Conservation (phyloP, 2,888 invertebrate species). For the Drosophila histrio region DNA sequence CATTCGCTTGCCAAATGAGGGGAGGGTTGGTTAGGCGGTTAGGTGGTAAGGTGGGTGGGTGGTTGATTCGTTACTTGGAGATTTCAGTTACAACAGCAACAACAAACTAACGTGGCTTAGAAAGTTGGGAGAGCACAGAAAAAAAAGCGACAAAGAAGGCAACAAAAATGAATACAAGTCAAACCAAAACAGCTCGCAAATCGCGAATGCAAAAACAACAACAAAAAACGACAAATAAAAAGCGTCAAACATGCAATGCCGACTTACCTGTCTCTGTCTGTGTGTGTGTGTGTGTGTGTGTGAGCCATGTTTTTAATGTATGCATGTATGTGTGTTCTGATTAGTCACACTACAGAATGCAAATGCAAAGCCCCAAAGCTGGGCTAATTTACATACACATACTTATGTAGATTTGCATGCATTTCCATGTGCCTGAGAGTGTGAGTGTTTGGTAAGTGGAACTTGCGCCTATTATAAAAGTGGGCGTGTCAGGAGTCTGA, state of each 20-base stretch:
- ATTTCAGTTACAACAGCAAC: constrained; percentile 19
- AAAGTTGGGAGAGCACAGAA: constrained; percentile 49
- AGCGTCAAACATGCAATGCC: constrained; percentile 51
- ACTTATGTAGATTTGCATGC: constrained; percentile 34
- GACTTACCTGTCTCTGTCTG: constrained; percentile 7
- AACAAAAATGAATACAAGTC: constrained; percentile 34
- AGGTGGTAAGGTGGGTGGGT: constrained; percentile 35
- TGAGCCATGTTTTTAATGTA: constrained; percentile 28
- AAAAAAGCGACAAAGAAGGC: constrained; percentile 29
- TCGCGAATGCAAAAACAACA: constrained; percentile 22
- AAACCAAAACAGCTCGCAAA: constrained; percentile 40
- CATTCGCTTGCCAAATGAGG: constrained; percentile 16
- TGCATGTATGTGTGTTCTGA: constrained; percentile 35
- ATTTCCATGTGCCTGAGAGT: constrained; percentile 19
- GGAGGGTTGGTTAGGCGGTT: constrained; percentile 3
- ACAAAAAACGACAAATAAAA: constrained; percentile 34
- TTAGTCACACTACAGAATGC: constrained; percentile 72
- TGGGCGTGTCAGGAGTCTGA: constrained; percentile 39
- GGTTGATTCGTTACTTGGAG: constrained; percentile 16
- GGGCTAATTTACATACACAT: constrained; percentile 66
- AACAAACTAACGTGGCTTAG: constrained; percentile 34
- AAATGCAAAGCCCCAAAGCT: constrained; percentile 55
- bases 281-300: constrained; percentile 16
- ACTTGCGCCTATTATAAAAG: constrained; percentile 22
- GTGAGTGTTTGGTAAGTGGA: constrained; percentile 57